These are phyloP conservation scores for Chionodraco myersi DNA, from an alignment of 2,113 vertebrate species.

Conservation along the genomic window DNA sequence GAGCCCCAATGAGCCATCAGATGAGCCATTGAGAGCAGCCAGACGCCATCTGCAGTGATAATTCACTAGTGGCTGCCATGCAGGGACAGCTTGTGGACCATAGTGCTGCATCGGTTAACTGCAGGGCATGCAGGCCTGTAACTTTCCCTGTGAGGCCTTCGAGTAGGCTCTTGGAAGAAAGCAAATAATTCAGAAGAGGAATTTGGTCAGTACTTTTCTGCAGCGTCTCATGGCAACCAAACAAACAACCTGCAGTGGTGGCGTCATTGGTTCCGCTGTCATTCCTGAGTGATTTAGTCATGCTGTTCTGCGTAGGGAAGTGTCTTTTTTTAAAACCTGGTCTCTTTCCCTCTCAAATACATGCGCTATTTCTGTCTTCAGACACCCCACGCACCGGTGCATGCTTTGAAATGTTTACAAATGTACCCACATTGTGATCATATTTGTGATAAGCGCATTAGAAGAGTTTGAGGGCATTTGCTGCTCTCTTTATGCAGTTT, in stretches of 20 bases:
- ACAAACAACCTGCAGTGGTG: constrained; percentile 74
- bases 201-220: constrained; percentile 40
- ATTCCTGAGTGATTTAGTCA: constrained; percentile 82
- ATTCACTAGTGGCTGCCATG: constrained; percentile 71
- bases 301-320: constrained; percentile 51
- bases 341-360: constrained; percentile 56
- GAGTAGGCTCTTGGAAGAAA: constrained; percentile 36
- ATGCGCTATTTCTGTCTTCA: constrained; percentile 69
- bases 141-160: constrained; percentile 45
- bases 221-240: constrained; percentile 77
- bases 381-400: constrained; percentile 13
- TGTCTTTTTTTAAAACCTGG: constrained; percentile 69
- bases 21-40: constrained; percentile 79
- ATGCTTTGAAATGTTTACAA: constrained; percentile 41
- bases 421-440: constrained; percentile 34
- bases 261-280: constrained; percentile 78
- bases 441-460: not conserved
- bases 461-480: not conserved
- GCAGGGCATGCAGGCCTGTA: constrained; percentile 42
- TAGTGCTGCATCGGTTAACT: constrained; percentile 58
- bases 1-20: constrained; percentile 74
- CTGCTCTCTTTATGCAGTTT: constrained; percentile 12
- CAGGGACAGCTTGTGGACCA: constrained; percentile 70
- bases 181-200: constrained; percentile 41
- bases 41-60: constrained; percentile 82